phyloP scores from a whole-genome alignment of 1,140 invertebrate species.

The Acromyrmex echinatior region DNA sequence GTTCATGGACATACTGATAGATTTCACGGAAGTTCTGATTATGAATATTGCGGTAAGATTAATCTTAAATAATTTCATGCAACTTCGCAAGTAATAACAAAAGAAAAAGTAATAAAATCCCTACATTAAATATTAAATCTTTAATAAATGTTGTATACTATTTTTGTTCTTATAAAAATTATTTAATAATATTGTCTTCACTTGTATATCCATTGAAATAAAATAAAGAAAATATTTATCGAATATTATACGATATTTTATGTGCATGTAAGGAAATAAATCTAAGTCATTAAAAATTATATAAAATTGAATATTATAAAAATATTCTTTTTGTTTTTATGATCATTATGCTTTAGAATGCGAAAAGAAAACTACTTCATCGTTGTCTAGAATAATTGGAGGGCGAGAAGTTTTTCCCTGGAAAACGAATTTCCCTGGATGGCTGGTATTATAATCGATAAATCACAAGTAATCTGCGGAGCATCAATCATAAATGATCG shows the following conservation, averaged over 20 bases:
- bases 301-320: not conserved
- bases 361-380: slow-evolving; percentile 3
- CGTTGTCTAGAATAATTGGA: slow-evolving; percentile 84
- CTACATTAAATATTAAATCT: not conserved
- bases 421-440: slow-evolving; percentile 87
- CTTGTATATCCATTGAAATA: not conserved
- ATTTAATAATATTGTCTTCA: not conserved
- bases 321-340: not conserved
- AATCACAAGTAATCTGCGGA: slow-evolving; percentile 87
- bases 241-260: not conserved
- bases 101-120: not conserved
- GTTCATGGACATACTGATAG: not conserved
- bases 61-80: not conserved
- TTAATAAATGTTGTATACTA: not conserved
- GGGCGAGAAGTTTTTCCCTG: slow-evolving; percentile 79
- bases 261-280: not conserved
- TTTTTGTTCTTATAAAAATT: not conserved
- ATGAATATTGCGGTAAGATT: slow-evolving; percentile 14
- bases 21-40: not conserved
- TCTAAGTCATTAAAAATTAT: not conserved
- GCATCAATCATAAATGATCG: slow-evolving; percentile 87
- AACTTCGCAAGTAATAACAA: not conserved
- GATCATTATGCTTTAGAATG: slow-evolving; percentile 21
- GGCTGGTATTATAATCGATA: slow-evolving; percentile 80
- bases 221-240: not conserved